These are phyloP conservation scores for Nilaparvata lugens DNA, from an alignment of 1,140 invertebrate species.

Conservation along the genomic window DNA sequence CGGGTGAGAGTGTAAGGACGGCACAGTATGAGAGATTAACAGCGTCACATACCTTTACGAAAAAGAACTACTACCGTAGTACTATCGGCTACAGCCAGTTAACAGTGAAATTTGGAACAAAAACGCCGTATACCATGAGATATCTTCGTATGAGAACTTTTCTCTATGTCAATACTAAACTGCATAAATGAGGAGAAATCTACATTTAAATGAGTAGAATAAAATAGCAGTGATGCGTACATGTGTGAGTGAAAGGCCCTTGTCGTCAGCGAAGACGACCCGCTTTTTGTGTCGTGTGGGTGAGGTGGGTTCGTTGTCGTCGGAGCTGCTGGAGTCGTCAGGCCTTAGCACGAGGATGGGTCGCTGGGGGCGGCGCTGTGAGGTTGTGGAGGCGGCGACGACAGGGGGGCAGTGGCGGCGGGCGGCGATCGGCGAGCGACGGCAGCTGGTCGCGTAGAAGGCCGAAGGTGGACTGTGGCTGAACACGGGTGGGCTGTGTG, in stretches of 20 bases:
- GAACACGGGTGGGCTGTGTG: slow-evolving; percentile 58
- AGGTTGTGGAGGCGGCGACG: slow-evolving; percentile 26
- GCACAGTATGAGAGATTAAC: no score
- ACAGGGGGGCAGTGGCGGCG: slow-evolving; percentile 33
- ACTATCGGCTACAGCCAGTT: no score
- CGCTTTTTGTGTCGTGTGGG: slow-evolving; percentile 58
- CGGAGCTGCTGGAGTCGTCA: slow-evolving; percentile 24
- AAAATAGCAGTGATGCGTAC: slow-evolving; percentile 38
- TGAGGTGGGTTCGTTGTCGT: slow-evolving; percentile 31
- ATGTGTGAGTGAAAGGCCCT: slow-evolving; percentile 74
- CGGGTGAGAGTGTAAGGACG: no score
- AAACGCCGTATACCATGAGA: no score
- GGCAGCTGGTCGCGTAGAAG: slow-evolving; percentile 1
- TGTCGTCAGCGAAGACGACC: slow-evolving; percentile 90
- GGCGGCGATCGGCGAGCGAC: slow-evolving; percentile 33
- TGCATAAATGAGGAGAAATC: no score
- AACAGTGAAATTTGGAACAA: no score
- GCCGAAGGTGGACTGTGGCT: slow-evolving; percentile 42
- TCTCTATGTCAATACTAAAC: no score
- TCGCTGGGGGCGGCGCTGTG: slow-evolving; percentile 30
- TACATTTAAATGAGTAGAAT: no score
- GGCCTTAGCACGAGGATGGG: slow-evolving; percentile 38
- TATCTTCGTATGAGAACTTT: no score
- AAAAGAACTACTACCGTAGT: no score
- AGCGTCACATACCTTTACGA: no score